Conservation (phyloP, 2,797 vertebrate species). For the Spea hammondii region DNA sequence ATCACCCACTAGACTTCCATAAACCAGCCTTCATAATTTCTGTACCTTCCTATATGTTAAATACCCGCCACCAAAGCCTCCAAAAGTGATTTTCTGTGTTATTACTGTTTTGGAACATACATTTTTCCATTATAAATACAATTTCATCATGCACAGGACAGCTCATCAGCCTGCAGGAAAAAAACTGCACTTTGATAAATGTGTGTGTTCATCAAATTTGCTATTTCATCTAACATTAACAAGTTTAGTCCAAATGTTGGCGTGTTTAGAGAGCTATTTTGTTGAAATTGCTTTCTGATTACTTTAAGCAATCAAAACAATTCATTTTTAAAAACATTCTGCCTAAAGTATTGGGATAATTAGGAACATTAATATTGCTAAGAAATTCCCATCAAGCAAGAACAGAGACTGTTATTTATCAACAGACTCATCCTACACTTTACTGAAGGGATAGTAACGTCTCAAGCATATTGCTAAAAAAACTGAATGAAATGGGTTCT, state of each 20-base stretch:
- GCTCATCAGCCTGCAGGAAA: background rate
- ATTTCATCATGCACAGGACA: background rate
- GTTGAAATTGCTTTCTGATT: constrained; percentile 30
- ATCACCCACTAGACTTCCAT: no score
- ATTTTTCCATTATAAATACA: no score
- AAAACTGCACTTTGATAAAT: constrained; percentile 5
- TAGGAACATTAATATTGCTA: constrained; percentile 35
- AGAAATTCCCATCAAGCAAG: constrained; percentile 5
- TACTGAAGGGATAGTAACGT: no score
- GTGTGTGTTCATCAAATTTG: constrained; percentile 2
- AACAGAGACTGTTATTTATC: background rate
- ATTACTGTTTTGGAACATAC: no score
- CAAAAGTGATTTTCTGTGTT: no score
- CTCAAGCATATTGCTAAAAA: constrained; percentile 1
- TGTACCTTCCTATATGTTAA: no score
- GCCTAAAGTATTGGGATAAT: constrained; percentile 34
- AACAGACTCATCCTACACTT: background rate
- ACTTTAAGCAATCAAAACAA: constrained; percentile 46
- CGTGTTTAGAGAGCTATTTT: constrained; percentile 2
- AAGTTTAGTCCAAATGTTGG: constrained; percentile 5
- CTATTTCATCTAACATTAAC: constrained; percentile 1
- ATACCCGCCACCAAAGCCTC: no score
- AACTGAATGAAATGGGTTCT: constrained; percentile 2
- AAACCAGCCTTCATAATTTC: no score
- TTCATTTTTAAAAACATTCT: constrained; percentile 36